Base-by-base conservation (phyloP, 2,113 vertebrate genomes). In the Podocnemis expansa region DNA sequence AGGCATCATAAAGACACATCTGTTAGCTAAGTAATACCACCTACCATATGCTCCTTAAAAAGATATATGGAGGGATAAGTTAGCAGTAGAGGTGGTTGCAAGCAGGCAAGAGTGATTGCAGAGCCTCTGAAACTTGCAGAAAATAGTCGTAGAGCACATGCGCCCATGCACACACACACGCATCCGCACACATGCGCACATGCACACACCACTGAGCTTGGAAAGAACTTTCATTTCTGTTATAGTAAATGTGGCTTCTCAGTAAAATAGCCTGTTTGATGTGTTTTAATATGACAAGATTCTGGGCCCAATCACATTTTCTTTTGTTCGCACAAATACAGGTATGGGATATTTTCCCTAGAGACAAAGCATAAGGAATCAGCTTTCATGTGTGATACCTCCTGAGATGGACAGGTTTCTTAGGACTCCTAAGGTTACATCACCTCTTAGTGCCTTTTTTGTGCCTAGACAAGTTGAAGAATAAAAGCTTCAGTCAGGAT, bases 1-100 rank as follows among this genome's bases (percentile, higher is more conserved):
- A 86, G 81, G 92, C 88, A 90, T 41, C 83, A 78, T 95, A 96
- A 97, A 97, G 49, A 14, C 92, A 91, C 86, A 91, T 97, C 95
- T 98, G 94, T 93, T 91, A 85, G 84, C 82, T 96, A 84, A 96
- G 67, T 91, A 96, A 96, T 85, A 31, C 85, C 89, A 89, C 89
- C 89, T 67, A 94, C 87, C 92, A 94, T 89, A 93, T 86, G 94
- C 34, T 88, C 16, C 25, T 25, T 95, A 79, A 78, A 90, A 96
- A 96, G 94, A 96, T 86, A 84, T 80, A 93, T 4, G 84, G 49
- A 67, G 45, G 82, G 47, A 78, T 54, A 91, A 95, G 67, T 87
- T 90, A 92, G 87, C 41, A 84, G 85, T 84, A 51, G 47, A 47
- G 34, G 75, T 27, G 84, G 51, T n/a, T 93, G 51, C 75, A 52